Percentiles rank a stretch among this genome's conserved stretches.
These are phyloP conservation scores for Anorthoa munda DNA, from an alignment of 2,888 invertebrate genomes.

Conservation along the genomic window DNA sequence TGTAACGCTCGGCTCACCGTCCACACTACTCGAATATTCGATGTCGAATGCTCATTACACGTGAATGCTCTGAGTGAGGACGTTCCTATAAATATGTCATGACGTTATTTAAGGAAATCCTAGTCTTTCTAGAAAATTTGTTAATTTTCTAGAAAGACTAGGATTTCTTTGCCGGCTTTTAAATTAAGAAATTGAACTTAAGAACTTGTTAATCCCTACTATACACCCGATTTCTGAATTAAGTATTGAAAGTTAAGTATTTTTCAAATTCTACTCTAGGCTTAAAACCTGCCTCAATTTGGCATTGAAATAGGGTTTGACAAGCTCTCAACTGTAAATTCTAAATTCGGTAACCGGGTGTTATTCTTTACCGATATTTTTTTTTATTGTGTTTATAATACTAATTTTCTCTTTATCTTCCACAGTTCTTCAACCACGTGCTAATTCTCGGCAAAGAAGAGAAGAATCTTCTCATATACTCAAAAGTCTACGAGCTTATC, in stretches of 20 bases:
- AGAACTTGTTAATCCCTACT: background rate
- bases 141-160: no score
- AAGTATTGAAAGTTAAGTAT: background rate
- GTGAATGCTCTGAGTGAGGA: no score
- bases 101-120: background rate
- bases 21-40: no score
- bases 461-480: constrained; percentile 94
- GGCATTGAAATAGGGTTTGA: background rate
- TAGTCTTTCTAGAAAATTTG: no score
- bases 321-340: background rate
- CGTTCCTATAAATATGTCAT: background rate
- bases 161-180: no score
- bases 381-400: background rate
- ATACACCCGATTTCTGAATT: background rate
- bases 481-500: constrained; percentile 98
- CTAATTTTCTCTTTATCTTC: constrained; percentile 59
- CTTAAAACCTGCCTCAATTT: background rate
- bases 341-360: background rate
- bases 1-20: no score
- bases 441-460: constrained; percentile 98
- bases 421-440: constrained; percentile 98
- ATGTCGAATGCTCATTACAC: no score
- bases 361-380: background rate
- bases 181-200: no score
- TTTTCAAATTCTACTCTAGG: background rate